These are phyloP conservation scores for Saturnia japonica DNA, from an alignment of 2,888 invertebrate genomes.

Conservation along the genomic window DNA sequence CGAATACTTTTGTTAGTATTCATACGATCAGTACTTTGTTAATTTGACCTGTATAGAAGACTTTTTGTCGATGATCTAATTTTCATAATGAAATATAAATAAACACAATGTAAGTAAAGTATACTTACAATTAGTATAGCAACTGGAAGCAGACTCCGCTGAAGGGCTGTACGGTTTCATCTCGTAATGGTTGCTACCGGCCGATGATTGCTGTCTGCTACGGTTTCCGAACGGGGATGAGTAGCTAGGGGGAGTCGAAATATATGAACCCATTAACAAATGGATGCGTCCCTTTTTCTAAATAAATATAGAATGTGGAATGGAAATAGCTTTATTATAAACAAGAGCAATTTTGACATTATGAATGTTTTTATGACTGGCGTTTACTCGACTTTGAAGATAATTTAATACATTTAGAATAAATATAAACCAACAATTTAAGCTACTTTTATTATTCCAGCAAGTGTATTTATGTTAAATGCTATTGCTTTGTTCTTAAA, in stretches of 20 bases:
- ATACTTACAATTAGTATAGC: constrained; percentile 72
- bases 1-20: no score
- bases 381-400: neutral
- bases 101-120: neutral
- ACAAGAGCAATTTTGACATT: neutral
- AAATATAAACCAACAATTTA: neutral
- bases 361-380: neutral
- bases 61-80: neutral
- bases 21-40: neutral
- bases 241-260: constrained; percentile 49
- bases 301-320: constrained; percentile 26
- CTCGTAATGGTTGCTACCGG: constrained; percentile 72
- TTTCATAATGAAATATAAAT: neutral
- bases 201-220: constrained; percentile 63
- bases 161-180: constrained; percentile 78
- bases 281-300: constrained; percentile 30
- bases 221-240: constrained; percentile 70
- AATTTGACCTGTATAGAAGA: neutral
- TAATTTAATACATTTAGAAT: neutral
- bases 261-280: constrained; percentile 14
- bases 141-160: constrained; percentile 73
- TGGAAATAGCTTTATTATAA: constrained; percentile 14
- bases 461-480: neutral
- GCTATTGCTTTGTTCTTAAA: no score
- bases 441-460: neutral